These are phyloP conservation scores for Calidris pygmaea DNA, from an alignment of 2,113 vertebrate species.

Conservation along the genomic window DNA sequence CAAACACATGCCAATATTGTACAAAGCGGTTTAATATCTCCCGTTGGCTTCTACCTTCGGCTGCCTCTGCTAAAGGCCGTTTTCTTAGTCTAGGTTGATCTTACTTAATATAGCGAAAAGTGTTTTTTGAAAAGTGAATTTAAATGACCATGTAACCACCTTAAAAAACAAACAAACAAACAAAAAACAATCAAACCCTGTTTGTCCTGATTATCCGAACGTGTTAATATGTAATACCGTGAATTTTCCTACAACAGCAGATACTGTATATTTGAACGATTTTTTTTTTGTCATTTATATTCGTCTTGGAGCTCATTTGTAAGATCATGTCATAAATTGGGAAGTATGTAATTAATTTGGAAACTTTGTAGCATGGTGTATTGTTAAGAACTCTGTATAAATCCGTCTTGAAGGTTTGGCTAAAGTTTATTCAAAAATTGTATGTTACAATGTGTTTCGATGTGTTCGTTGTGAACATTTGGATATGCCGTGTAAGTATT, in stretches of 20 bases:
- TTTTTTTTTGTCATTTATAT: constrained; percentile 62
- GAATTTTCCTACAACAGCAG: constrained; percentile 68
- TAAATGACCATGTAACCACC: constrained; percentile 22
- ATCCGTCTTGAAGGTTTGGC: constrained; percentile 59
- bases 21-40: constrained; percentile 50
- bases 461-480: constrained; percentile 70
- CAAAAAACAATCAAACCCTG: not conserved
- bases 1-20: constrained; percentile 34
- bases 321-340: constrained; percentile 67
- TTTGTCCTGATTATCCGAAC: constrained; percentile 45
- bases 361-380: constrained; percentile 79
- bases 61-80: constrained; percentile 35
- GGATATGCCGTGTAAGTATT: constrained; percentile 59
- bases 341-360: constrained; percentile 68
- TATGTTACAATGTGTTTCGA: constrained; percentile 70
- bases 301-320: constrained; percentile 72
- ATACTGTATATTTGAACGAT: constrained; percentile 68
- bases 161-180: not conserved
- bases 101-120: constrained; percentile 34
- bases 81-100: constrained; percentile 37
- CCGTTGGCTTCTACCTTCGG: constrained; percentile 46
- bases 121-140: constrained; percentile 32
- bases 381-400: constrained; percentile 72
- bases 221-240: constrained; percentile 56
- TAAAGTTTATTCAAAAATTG: constrained; percentile 63